These are phyloP conservation scores for Holothuria glaberrima DNA, from an alignment of 35 echinoderm and acorn worm genomes.

Conservation along the genomic window DNA sequence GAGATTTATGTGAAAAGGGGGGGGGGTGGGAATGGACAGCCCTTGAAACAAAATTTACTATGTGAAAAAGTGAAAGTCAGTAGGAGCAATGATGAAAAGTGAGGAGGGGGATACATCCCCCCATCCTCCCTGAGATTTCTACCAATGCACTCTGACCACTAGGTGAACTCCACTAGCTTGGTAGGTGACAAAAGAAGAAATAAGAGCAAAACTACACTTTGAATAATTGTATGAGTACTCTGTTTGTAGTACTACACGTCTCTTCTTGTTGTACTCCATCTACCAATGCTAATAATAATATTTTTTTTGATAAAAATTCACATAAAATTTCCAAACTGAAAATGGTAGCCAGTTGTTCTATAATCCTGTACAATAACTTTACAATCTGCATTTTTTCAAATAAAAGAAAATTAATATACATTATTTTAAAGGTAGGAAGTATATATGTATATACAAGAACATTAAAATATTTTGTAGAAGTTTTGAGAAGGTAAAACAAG, in stretches of 20 bases:
- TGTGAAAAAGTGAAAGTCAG: no score
- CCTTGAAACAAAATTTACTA: no score
- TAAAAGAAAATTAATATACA: no score
- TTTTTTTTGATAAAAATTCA: constrained; percentile 51
- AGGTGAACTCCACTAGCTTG: background rate
- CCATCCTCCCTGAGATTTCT: no score
- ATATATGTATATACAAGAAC: no score
- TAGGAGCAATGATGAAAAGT: background rate
- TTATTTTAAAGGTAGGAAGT: no score
- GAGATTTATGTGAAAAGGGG: no score
- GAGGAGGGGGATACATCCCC: no score
- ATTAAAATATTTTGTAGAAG: no score
- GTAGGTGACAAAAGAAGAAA: background rate
- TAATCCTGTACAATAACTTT: constrained; percentile 29
- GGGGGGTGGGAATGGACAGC: no score
- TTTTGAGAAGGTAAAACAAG: no score
- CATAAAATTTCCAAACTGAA: constrained; percentile 48
- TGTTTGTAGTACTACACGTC: constrained; percentile 25
- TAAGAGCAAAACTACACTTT: background rate
- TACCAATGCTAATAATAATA: constrained; percentile 18
- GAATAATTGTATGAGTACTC: background rate
- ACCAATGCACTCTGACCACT: no score
- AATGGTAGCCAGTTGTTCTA: constrained; percentile 41
- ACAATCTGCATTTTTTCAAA: background rate
- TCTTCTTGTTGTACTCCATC: background rate